Conservation (phyloP, 2,797 vertebrate genomes). For the Miopithecus talapoin region DNA sequence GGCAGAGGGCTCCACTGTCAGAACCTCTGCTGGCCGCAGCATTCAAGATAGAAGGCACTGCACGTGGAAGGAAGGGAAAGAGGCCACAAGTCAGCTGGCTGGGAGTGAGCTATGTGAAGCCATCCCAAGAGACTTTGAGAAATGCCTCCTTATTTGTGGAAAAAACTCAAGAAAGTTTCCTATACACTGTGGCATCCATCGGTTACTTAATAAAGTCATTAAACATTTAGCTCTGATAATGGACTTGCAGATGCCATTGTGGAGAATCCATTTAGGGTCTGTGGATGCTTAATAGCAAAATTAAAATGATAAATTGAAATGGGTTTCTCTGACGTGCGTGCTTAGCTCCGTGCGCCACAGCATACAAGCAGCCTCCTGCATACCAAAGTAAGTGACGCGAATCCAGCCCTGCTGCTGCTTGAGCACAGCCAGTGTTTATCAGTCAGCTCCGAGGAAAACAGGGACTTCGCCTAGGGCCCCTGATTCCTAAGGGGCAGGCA, state of each 20-base stretch:
- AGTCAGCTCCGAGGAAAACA: not conserved
- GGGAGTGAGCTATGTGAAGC: not conserved
- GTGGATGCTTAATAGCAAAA: not conserved
- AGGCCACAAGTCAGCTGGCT: not conserved
- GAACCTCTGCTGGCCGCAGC: not conserved
- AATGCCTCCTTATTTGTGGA: not conserved
- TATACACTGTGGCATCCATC: not conserved
- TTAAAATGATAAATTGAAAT: slow-evolving; percentile 39
- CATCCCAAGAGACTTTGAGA: not conserved
- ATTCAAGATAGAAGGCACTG: not conserved
- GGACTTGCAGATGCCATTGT: slow-evolving; percentile 14
- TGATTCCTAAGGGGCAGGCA: not conserved
- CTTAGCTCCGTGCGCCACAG: not conserved
- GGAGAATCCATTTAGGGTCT: not conserved
- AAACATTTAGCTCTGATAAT: slow-evolving; percentile 61
- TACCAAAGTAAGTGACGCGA: not conserved
- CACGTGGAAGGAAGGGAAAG: not conserved
- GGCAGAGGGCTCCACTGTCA: not conserved
- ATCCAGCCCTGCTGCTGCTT: not conserved
- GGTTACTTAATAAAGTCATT: slow-evolving; percentile 44
- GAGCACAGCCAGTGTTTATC: not conserved
- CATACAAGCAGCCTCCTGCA: not conserved
- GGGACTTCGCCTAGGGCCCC: too few relatives aligned
- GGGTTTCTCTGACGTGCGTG: not conserved
- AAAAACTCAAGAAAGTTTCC: not conserved